phyloP scores from a whole-genome alignment of 2,888 invertebrate genomes.

The Aphidius colemani region DNA sequence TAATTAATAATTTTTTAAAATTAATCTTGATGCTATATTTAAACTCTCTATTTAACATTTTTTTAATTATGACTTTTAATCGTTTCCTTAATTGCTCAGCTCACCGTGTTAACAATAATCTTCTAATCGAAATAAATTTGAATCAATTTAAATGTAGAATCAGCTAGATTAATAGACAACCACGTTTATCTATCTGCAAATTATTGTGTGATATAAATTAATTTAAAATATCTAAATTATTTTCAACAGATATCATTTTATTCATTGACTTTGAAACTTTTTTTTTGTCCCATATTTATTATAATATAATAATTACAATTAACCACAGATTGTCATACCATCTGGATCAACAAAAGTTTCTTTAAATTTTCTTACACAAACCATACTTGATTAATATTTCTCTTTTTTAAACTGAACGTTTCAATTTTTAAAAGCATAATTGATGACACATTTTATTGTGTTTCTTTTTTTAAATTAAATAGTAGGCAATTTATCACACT shows the following conservation, averaged over 20 bases:
- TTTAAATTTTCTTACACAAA: constrained; percentile 21
- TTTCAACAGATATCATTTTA: background rate
- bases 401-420: constrained; percentile 12
- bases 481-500: no score
- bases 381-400: constrained; percentile 11
- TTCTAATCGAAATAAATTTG: no score
- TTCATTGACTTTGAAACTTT: constrained; percentile 18
- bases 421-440: background rate
- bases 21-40: no score
- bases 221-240: no score
- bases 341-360: constrained; percentile 50
- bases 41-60: no score
- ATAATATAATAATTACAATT: constrained; percentile 34
- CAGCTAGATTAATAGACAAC: constrained; percentile 34
- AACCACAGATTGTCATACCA: constrained; percentile 59
- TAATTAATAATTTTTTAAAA: no score
- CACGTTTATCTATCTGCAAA: constrained; percentile 19
- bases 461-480: no score
- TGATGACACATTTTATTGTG: no score
- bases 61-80: no score
- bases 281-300: constrained; percentile 36
- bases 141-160: constrained; percentile 10
- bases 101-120: no score
- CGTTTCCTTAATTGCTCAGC: no score
- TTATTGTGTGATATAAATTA: background rate